phyloP scores from a whole-genome alignment of 2,888 invertebrate genomes.

The Eupithecia insigniata region DNA sequence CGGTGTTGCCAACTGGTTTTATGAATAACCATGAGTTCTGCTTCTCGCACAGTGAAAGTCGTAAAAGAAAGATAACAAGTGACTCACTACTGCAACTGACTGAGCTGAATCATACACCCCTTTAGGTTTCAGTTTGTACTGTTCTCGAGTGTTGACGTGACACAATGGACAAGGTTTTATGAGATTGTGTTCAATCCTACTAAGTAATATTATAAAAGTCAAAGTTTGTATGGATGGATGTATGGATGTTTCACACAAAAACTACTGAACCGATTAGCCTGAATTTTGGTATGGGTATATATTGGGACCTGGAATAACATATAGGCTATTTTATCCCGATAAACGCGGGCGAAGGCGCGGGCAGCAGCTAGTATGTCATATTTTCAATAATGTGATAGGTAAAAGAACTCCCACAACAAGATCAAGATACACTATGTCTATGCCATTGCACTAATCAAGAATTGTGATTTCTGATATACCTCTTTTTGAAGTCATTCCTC shows the following conservation, averaged over 20 bases:
- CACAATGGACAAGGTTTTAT: neutral
- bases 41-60: conserved; percentile 33
- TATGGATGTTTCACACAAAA: too few relatives aligned
- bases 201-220: too few relatives aligned
- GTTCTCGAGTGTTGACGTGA: conserved; percentile 10
- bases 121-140: conserved; percentile 54
- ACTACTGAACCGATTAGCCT: too few relatives aligned
- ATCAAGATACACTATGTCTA: neutral
- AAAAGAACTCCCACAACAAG: too few relatives aligned
- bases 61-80: conserved; percentile 73
- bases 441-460: neutral
- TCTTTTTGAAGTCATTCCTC: conserved; percentile 61
- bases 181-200: too few relatives aligned
- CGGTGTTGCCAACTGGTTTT: neutral
- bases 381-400: too few relatives aligned
- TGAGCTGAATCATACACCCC: conserved; percentile 72
- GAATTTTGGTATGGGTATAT: too few relatives aligned
- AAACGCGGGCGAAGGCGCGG: too few relatives aligned
- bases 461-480: neutral
- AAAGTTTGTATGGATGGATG: too few relatives aligned
- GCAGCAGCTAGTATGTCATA: too few relatives aligned
- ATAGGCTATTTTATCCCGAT: too few relatives aligned
- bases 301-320: too few relatives aligned
- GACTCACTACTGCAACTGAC: conserved; percentile 59
- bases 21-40: neutral